Conservation (phyloP, 2,888 invertebrate genomes). For the Rhamphomyia laevipes region DNA sequence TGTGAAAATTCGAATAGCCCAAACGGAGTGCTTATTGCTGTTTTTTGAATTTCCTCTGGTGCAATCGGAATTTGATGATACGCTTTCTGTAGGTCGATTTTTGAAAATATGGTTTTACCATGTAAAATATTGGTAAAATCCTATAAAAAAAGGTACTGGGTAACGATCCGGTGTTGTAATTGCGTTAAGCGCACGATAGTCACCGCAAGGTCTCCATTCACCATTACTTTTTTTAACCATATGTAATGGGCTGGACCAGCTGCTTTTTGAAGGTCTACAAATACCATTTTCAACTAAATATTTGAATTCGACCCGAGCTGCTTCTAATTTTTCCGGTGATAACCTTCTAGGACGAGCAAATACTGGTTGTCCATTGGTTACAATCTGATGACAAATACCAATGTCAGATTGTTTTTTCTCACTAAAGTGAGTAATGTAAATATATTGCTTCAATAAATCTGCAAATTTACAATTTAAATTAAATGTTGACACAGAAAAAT, state of each 20-base stretch:
- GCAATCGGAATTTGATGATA: slow-evolving; percentile 22
- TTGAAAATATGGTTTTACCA: slow-evolving; percentile 20
- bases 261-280: slow-evolving; percentile 28
- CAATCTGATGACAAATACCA: too few relatives aligned
- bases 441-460: too few relatives aligned
- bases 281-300: slow-evolving; percentile 23
- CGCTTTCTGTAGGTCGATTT: slow-evolving; percentile 17
- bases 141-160: slow-evolving; percentile 23
- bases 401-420: too few relatives aligned
- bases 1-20: slow-evolving; percentile 22
- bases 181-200: slow-evolving; percentile 21
- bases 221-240: slow-evolving; percentile 18
- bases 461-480: too few relatives aligned
- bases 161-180: too few relatives aligned
- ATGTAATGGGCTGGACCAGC: slow-evolving; percentile 30
- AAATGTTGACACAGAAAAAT: too few relatives aligned
- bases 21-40: slow-evolving; percentile 23
- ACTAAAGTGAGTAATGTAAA: too few relatives aligned
- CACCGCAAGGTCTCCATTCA: slow-evolving; percentile 22
- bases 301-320: not conserved
- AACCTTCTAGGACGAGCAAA: too few relatives aligned
- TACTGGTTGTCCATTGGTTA: too few relatives aligned
- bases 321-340: too few relatives aligned
- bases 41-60: slow-evolving; percentile 18
- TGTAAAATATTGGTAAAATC: slow-evolving; percentile 17